Conservation (phyloP, 2,797 vertebrate genomes). For the Channa striata region DNA sequence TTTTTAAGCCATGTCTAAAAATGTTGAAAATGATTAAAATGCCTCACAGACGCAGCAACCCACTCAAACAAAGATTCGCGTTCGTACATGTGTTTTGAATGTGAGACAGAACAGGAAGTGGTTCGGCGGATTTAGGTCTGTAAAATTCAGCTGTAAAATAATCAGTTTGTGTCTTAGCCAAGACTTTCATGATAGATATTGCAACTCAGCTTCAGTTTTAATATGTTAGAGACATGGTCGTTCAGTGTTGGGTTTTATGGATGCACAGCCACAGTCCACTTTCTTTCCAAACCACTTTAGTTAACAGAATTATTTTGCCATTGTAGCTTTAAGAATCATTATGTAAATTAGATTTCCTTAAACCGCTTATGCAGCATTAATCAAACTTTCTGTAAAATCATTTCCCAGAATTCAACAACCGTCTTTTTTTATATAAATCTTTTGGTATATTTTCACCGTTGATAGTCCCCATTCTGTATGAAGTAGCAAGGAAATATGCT, state of each 20-base stretch:
- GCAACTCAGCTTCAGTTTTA: neutral
- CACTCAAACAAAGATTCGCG: neutral
- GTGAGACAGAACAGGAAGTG: neutral
- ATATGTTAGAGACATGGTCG: neutral
- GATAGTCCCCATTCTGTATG: neutral
- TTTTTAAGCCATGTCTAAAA: neutral
- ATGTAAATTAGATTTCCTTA: constrained; percentile 3
- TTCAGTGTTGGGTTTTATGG: neutral
- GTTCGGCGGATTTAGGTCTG: neutral
- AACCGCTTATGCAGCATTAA: constrained; percentile 13
- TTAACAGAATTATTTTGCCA: constrained; percentile 8
- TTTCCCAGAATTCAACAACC: constrained; percentile 3
- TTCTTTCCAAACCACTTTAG: constrained; percentile 22
- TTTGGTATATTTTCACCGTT: neutral
- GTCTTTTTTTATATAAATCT: neutral
- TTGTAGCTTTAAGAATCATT: constrained; percentile 2
- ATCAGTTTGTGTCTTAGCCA: neutral
- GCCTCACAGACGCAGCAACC: neutral
- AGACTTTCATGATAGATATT: neutral
- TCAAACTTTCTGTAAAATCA: constrained; percentile 1
- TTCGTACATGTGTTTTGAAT: neutral
- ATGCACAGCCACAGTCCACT: neutral
- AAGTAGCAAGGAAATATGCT: neutral
- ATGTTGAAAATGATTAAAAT: neutral
- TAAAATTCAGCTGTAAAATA: neutral